Evolutionary conservation across 2,888 invertebrate species (phyloP).

Genomic region (Gisinianus flammeolus): DNA sequence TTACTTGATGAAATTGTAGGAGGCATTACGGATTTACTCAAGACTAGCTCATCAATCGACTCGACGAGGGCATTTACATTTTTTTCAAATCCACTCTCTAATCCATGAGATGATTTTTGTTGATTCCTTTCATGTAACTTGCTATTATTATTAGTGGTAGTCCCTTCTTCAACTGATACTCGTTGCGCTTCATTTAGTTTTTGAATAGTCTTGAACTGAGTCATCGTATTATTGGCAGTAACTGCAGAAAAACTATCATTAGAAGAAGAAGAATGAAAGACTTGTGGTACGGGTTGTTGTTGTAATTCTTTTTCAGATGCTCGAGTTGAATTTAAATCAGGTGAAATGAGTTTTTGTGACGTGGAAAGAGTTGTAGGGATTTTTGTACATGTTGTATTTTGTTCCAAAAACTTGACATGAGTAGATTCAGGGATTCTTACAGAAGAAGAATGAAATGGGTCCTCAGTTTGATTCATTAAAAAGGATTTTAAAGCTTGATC

Average conservation of each 20-base stretch:
- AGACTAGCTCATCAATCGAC: neutral
- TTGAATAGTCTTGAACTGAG: neutral
- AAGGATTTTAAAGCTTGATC: constrained; percentile 28
- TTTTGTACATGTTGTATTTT: neutral
- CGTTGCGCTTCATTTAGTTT: neutral
- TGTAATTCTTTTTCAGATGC: neutral
- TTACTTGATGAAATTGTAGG: too few relatives aligned
- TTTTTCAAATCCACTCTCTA: neutral
- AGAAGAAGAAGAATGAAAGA: neutral
- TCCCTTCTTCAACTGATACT: neutral
- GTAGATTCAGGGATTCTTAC: constrained; percentile 6
- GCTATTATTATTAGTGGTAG: neutral
- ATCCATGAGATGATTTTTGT: neutral
- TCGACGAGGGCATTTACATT: neutral
- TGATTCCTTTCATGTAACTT: neutral
- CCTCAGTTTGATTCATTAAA: constrained; percentile 16
- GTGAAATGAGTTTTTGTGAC: neutral
- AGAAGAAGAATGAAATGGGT: neutral
- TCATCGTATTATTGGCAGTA: neutral
- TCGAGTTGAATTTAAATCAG: neutral
- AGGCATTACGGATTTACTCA: neutral
- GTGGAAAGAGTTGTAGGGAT: too few relatives aligned
- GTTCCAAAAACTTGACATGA: neutral
- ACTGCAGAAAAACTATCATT: too few relatives aligned
- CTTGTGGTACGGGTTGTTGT: neutral